Evolutionary conservation across 2,113 vertebrate genomes (phyloP).

Genomic region (Cathartes aura): DNA sequence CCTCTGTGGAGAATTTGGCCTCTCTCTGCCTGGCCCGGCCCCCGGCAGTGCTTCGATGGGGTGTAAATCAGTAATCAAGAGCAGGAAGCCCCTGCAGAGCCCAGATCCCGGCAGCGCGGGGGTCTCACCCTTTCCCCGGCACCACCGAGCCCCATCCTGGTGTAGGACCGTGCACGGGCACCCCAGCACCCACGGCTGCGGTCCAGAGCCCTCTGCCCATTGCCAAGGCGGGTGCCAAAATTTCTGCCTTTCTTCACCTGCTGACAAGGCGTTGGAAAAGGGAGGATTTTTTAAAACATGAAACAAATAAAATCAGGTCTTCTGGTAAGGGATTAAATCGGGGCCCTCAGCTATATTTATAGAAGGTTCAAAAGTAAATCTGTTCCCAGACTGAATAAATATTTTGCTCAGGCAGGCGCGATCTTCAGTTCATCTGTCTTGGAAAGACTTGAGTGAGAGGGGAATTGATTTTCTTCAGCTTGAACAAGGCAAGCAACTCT

Average conservation of each 20-base stretch:
- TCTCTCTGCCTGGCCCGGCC: not conserved
- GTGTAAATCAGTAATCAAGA: not conserved
- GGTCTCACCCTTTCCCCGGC: not conserved
- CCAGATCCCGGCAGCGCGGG: rapidly evolving
- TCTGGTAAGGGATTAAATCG: slow-evolving; percentile 30
- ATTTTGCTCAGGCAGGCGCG: slow-evolving; percentile 54
- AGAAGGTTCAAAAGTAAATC: slow-evolving; percentile 65
- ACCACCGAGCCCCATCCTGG: not conserved
- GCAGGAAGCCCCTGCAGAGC: not conserved
- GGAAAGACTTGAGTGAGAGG: slow-evolving; percentile 46
- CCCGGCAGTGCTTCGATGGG: not conserved
- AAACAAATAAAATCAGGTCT: slow-evolving; percentile 47
- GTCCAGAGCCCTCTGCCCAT: not conserved
- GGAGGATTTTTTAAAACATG: not conserved
- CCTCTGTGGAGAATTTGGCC: not conserved
- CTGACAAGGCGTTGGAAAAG: not conserved
- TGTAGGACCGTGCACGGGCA: not conserved
- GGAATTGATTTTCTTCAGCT: slow-evolving; percentile 61
- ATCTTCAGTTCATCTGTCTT: slow-evolving; percentile 58
- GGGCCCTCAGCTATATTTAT: slow-evolving; percentile 50
- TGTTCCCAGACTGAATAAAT: slow-evolving; percentile 59
- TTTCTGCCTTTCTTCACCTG: not conserved
- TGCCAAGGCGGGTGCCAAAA: not conserved
- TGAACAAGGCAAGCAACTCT: slow-evolving; percentile 30
- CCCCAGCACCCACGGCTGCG: rapidly evolving